These are phyloP conservation scores for Notolabrus celidotus DNA, from an alignment of 2,797 vertebrate species.

Conservation along the genomic window DNA sequence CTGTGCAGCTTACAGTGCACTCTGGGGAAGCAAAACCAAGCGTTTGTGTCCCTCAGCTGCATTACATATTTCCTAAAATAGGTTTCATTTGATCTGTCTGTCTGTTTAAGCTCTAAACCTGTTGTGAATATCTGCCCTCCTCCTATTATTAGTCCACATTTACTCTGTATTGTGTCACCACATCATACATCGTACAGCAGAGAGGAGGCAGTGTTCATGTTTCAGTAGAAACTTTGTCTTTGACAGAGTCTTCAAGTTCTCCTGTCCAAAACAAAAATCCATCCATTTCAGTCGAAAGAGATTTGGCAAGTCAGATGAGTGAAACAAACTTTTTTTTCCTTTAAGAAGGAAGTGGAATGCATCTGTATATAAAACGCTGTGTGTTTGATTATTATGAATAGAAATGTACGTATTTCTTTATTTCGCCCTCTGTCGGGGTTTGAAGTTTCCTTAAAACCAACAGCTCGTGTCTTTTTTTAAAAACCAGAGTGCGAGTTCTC, in stretches of 20 bases:
- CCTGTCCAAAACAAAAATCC: slow-evolving; percentile 11
- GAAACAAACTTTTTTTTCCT: slow-evolving; percentile 75
- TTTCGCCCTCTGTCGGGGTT: slow-evolving; percentile 74
- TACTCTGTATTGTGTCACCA: slow-evolving; percentile 5
- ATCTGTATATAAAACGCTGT: slow-evolving; percentile 84
- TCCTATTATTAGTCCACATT: background rate
- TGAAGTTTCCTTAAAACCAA: slow-evolving; percentile 58
- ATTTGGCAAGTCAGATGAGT: slow-evolving; percentile 75
- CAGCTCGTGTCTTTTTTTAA: slow-evolving; percentile 69
- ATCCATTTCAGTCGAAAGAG: slow-evolving; percentile 53
- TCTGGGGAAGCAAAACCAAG: slow-evolving; percentile 34
- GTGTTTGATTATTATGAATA: slow-evolving; percentile 81
- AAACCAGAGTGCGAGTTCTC: slow-evolving; percentile 59
- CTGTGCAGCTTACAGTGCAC: slow-evolving; percentile 27
- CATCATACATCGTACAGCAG: too few species aligned
- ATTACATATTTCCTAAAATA: slow-evolving; percentile 46
- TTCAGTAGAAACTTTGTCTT: background rate
- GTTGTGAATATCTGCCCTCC: slow-evolving; percentile 35
- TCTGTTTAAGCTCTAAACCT: slow-evolving; percentile 48
- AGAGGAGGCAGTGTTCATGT: slow-evolving; percentile 31
- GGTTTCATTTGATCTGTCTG: slow-evolving; percentile 74
- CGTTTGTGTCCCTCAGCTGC: slow-evolving; percentile 52
- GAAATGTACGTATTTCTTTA: slow-evolving; percentile 78
- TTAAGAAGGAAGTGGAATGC: slow-evolving; percentile 82
- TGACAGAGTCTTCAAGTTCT: background rate